Base-by-base conservation (phyloP, 2,113 vertebrate genomes). In the Rhodinocichla rosea region DNA sequence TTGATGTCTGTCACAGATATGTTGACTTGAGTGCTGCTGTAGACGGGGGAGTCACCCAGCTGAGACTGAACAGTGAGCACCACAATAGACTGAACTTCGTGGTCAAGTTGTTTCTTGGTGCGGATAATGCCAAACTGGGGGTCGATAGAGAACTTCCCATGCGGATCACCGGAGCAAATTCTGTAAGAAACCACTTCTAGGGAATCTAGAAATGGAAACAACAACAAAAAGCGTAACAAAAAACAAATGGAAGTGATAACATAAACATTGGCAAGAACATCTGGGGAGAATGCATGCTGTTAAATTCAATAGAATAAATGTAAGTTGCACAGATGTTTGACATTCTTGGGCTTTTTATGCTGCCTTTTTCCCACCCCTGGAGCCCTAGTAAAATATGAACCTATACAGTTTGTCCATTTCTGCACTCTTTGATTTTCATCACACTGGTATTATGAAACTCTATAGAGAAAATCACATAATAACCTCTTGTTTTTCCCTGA, bases 151-250 rank as follows among this genome's bases (percentile, higher is more conserved):
- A 99, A 99, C 78, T 92, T 98, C 56, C 97, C 97, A 37, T 97
- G 97, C 19, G 98, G 98, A 92, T 99, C 97, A 23, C 99, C 99
- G 1, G 99, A 99, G 20, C 98, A 99, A 93, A 99, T 99, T 67
- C 92, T 95, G 87, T 99, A 99, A 59, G 98, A 98, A 50, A 98
- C 64, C 5, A 97, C 95, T 77, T 98, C 98, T 39, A 95, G 86
- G 3, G 97, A 98, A 95, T 98, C 99, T 99, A 97, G 16, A 95
- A 94, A 83, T 32, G 18, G 39, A 83, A 76, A 91, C 33, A 84
- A 86, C 6, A 62, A 59, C 3, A 86, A 77, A n/a, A 64, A 15
- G 11, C 2, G 7, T 18, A 35, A 59, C n/a, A 53, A 80, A 59
- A 32, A 64, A 67, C 42, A 8, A 14, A 32, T 11, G 15, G 11